A percentile compares a stretch with the other conserved stretches of the same genome.
Conservation (phyloP, 2,888 invertebrate species). For the Nomada hirtipes region DNA sequence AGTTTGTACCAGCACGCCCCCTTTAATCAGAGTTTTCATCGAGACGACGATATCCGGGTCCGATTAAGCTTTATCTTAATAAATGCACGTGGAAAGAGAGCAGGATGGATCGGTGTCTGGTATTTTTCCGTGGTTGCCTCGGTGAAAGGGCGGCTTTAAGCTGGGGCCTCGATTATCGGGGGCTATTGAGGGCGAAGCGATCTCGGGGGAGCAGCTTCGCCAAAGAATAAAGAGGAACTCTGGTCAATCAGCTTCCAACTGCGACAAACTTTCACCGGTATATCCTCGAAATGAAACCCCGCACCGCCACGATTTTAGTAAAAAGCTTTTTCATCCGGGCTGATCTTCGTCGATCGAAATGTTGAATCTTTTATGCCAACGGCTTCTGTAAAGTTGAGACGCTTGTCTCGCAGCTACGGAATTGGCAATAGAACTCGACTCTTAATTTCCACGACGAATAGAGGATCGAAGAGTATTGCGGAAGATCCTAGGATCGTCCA, state of each 20-base stretch:
- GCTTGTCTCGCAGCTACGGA: too few relatives aligned
- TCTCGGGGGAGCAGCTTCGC: neutral
- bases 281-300: neutral
- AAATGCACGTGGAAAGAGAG: neutral
- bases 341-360: too few relatives aligned
- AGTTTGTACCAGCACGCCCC: neutral
- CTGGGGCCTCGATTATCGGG: neutral
- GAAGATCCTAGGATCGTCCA: neutral
- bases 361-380: too few relatives aligned
- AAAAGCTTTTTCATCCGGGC: too few relatives aligned
- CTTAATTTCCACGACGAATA: too few relatives aligned
- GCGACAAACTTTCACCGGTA: slow-evolving; percentile 4
- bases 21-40: neutral
- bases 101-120: neutral
- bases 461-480: too few relatives aligned
- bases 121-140: neutral
- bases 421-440: too few relatives aligned
- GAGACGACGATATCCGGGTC: neutral
- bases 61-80: slow-evolving; percentile 15
- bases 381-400: too few relatives aligned
- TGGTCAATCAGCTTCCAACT: neutral
- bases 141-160: slow-evolving; percentile 9
- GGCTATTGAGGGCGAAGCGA: slow-evolving; percentile 8
- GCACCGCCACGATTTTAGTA: neutral
- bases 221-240: slow-evolving; percentile 17